A percentile compares a stretch with the other conserved stretches of the same genome.
These are phyloP conservation scores for Microplitis demolitor DNA, from an alignment of 1,140 invertebrate species.

Conservation along the genomic window DNA sequence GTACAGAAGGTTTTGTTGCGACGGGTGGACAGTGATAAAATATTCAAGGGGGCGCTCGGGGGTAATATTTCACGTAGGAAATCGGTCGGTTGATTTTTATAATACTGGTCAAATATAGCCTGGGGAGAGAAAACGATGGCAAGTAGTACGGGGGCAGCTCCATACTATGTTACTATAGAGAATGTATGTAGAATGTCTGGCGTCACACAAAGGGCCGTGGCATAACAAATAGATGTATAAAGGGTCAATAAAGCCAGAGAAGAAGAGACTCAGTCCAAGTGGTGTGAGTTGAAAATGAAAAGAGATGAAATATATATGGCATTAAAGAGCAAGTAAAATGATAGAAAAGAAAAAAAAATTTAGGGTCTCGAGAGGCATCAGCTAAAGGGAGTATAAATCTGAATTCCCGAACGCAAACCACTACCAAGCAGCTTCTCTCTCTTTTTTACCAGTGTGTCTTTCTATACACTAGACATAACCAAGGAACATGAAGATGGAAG, in stretches of 20 bases:
- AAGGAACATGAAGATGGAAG: constrained; percentile 48
- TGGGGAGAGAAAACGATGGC: constrained; percentile 46
- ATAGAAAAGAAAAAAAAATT: constrained; percentile 29
- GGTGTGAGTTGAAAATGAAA: not conserved
- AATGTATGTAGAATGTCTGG: constrained; percentile 46
- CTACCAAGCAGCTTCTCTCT: constrained; percentile 27
- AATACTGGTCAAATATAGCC: constrained; percentile 64
- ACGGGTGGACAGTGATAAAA: constrained; percentile 59
- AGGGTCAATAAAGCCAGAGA: constrained; percentile 61
- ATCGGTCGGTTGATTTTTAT: constrained; percentile 65
- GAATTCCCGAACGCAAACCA: constrained; percentile 38
- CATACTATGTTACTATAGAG: too few relatives aligned
- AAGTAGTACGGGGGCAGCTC: constrained; percentile 30
- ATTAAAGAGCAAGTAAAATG: not conserved
- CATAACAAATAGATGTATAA: constrained; percentile 64
- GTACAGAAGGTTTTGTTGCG: constrained; percentile 24
- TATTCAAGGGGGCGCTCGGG: constrained; percentile 57
- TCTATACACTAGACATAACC: constrained; percentile 32
- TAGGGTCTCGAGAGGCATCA: constrained; percentile 51
- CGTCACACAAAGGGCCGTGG: constrained; percentile 57
- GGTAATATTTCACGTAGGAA: constrained; percentile 62
- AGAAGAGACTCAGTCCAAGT: constrained; percentile 34
- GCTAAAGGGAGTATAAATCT: constrained; percentile 53
- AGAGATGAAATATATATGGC: constrained; percentile 24
- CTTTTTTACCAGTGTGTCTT: constrained; percentile 23